A percentile compares a stretch with the other conserved stretches of the same genome.
Evolutionary conservation across 2,888 invertebrate species (phyloP).

Genomic region (Pollenia angustigena): DNA sequence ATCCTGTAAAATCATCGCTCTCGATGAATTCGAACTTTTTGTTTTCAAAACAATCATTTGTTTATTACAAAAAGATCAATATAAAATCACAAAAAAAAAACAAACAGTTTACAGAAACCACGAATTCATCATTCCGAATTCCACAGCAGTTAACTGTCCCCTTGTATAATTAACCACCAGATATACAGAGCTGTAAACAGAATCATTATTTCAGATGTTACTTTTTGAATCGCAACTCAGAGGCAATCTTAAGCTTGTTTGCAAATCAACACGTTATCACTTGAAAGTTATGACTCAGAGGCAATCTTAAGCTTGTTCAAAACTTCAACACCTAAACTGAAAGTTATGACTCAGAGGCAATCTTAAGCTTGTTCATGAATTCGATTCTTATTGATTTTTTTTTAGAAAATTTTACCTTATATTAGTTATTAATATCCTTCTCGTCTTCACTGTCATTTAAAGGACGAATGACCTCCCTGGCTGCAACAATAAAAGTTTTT

Average conservation of each 20-base stretch:
- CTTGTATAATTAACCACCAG: conserved; percentile 41
- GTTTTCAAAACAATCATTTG: conserved; percentile 7
- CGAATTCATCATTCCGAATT: conserved; percentile 17
- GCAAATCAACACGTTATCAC: background rate
- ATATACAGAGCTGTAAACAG: conserved; percentile 46
- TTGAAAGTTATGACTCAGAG: conserved; percentile 35
- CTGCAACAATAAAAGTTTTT: too few species aligned
- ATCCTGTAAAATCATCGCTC: too few species aligned
- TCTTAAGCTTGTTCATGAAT: conserved; percentile 57
- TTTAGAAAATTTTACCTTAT: background rate
- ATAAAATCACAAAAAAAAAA: conserved; percentile 12
- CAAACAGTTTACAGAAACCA: conserved; percentile 28
- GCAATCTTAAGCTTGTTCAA: too few species aligned
- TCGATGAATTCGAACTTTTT: too few species aligned
- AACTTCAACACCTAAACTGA: conserved; percentile 8
- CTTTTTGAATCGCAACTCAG: conserved; percentile 29
- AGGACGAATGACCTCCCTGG: conserved; percentile 61
- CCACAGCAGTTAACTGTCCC: conserved; percentile 31
- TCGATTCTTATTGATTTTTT: conserved; percentile 33
- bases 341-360: conserved; percentile 56
- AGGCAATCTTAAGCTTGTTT: too few species aligned
- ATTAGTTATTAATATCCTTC: conserved; percentile 6
- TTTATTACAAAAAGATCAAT: conserved; percentile 23
- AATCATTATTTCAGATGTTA: conserved; percentile 44
- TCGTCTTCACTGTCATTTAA: conserved; percentile 21